Conservation (phyloP, 2,797 vertebrate genomes). For the Syndactyla subalaris region DNA sequence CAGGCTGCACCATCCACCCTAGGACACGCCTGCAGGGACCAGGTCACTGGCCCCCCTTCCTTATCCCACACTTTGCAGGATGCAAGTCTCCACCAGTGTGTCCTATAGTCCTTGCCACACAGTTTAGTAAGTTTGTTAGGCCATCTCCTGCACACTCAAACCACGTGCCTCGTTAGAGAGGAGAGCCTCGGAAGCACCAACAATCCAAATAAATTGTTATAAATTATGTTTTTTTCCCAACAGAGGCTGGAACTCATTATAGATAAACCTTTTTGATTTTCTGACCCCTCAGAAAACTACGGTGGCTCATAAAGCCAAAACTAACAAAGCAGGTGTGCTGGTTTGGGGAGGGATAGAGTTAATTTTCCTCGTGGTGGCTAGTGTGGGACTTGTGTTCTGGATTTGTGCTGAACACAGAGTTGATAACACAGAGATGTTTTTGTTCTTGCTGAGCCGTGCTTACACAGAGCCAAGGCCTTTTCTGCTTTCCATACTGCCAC, state of each 20-base stretch:
- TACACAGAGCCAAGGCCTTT: not conserved
- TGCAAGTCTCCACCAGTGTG: not conserved
- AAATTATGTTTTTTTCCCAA: not conserved
- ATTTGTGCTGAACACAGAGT: not conserved
- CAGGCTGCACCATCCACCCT: not conserved
- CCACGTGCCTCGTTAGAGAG: not conserved
- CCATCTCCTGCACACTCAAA: not conserved
- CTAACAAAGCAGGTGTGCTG: not conserved
- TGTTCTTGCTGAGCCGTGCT: not conserved
- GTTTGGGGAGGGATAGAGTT: not conserved
- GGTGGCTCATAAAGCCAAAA: not conserved
- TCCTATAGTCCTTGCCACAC: not conserved
- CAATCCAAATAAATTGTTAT: not conserved
- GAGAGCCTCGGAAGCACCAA: not conserved
- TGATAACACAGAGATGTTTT: not conserved
- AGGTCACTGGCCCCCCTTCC: not conserved
- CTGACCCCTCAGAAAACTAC: not conserved
- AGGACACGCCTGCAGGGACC: not conserved
- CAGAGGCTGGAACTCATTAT: not conserved
- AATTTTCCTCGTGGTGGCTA: not conserved
- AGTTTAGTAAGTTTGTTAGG: not conserved
- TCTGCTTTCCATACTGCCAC: accelerated
- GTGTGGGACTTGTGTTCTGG: not conserved
- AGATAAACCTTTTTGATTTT: not conserved
- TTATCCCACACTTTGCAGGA: not conserved